Percentiles rank a stretch among this genome's conserved stretches.
phyloP scores from a whole-genome alignment of 2,888 invertebrate genomes.

The Campoletis raptor region DNA sequence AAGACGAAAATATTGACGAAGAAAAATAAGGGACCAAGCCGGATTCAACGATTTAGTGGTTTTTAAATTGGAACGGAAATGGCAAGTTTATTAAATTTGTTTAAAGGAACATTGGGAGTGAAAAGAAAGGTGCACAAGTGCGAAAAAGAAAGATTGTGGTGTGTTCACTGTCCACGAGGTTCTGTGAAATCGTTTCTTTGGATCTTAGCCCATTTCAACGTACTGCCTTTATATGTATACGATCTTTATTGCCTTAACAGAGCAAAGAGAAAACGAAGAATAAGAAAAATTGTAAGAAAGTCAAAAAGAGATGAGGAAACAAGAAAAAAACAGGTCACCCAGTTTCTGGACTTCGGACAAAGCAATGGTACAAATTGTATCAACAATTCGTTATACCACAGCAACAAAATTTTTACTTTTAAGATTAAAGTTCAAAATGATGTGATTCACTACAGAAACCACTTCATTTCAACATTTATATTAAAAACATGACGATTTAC shows the following conservation, averaged over 20 bases:
- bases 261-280: constrained; percentile 76
- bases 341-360: background rate
- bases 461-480: background rate
- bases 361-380: background rate
- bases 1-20: constrained; percentile 18
- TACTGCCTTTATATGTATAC: constrained; percentile 66
- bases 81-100: constrained; percentile 84
- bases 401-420: background rate
- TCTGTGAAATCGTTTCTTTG: constrained; percentile 45
- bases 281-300: background rate
- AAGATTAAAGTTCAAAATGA: background rate
- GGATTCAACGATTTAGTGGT: constrained; percentile 73
- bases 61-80: constrained; percentile 81
- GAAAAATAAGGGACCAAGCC: constrained; percentile 51
- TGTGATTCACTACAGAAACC: background rate
- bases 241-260: constrained; percentile 81
- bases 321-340: background rate
- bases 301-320: constrained; percentile 73
- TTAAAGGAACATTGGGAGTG: constrained; percentile 74
- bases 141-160: constrained; percentile 64
- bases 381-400: background rate
- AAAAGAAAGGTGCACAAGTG: constrained; percentile 15
- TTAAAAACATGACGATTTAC: background rate
- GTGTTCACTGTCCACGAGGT: constrained; percentile 20
- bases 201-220: constrained; percentile 30